Conservation (phyloP, 1,140 invertebrate species). For the Diachasma alloeum region DNA sequence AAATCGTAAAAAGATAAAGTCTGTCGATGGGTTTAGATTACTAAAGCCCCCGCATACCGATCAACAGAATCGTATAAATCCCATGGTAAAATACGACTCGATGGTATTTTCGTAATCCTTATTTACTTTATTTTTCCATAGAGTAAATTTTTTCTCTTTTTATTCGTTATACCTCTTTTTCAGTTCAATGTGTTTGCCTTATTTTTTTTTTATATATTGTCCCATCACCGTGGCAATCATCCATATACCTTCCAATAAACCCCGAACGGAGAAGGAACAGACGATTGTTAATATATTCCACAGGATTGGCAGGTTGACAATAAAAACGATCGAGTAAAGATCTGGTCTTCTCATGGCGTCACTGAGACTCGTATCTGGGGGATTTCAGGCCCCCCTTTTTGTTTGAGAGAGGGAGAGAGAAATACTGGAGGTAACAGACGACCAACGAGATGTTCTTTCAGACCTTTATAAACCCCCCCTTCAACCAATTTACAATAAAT, state of each 20-base stretch:
- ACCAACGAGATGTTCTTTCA: neutral
- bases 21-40: neutral
- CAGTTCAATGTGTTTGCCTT: neutral
- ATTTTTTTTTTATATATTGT: neutral
- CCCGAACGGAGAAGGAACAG: neutral
- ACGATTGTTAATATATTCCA: slow-evolving; percentile 28
- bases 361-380: slow-evolving; percentile 32
- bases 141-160: neutral
- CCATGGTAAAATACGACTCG: neutral
- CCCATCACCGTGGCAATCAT: slow-evolving; percentile 4
- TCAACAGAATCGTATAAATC: neutral
- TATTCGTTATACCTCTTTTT: neutral
- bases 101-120: neutral
- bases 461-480: neutral
- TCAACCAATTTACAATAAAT: slow-evolving; percentile 9
- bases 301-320: slow-evolving; percentile 24
- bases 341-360: slow-evolving; percentile 23
- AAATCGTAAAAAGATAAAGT: neutral
- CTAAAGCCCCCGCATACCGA: slow-evolving; percentile 12
- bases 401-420: neutral
- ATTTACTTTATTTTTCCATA: slow-evolving; percentile 8
- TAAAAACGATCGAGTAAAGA: slow-evolving; percentile 20
- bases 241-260: slow-evolving; percentile 3
- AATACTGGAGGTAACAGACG: neutral
- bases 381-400: slow-evolving; percentile 26